These are phyloP conservation scores for Champsocephalus esox DNA, from an alignment of 2,797 vertebrate species.

Conservation along the genomic window DNA sequence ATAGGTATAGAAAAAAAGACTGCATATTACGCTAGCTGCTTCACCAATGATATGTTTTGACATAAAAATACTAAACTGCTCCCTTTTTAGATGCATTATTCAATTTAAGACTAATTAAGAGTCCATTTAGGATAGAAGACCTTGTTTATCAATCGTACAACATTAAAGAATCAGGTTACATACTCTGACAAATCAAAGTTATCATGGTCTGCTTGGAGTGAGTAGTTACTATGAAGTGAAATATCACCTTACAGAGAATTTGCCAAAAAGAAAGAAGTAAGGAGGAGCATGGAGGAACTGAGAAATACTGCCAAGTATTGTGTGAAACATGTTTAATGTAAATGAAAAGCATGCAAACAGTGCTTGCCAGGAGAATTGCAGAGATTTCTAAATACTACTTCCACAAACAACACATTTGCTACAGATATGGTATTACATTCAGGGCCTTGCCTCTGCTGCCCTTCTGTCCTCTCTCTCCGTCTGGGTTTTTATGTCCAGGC, in stretches of 20 bases:
- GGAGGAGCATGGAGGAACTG: no score
- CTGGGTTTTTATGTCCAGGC: conserved; percentile 32
- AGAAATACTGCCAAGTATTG: no score
- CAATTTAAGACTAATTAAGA: conserved; percentile 30
- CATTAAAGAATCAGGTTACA: neutral
- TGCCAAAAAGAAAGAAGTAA: conserved; percentile 2
- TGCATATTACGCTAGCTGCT: neutral
- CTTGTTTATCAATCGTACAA: conserved; percentile 7
- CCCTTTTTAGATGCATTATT: conserved; percentile 27
- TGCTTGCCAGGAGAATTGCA: conserved; percentile 79
- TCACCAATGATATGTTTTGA: no score
- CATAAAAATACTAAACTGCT: neutral
- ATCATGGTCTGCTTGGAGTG: neutral
- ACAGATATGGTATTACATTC: conserved; percentile 70
- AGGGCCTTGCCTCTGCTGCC: conserved; percentile 40
- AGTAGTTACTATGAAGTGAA: conserved; percentile 5
- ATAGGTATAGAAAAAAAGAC: neutral
- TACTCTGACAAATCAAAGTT: neutral
- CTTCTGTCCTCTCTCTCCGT: conserved; percentile 10
- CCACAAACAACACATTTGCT: conserved; percentile 78
- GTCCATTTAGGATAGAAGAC: neutral
- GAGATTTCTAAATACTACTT: conserved; percentile 83
- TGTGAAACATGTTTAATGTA: neutral
- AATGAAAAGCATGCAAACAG: neutral
- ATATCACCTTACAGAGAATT: conserved; percentile 9